Evolutionary conservation across 2,888 invertebrate species (phyloP).

Genomic region (Elegia similella): DNA sequence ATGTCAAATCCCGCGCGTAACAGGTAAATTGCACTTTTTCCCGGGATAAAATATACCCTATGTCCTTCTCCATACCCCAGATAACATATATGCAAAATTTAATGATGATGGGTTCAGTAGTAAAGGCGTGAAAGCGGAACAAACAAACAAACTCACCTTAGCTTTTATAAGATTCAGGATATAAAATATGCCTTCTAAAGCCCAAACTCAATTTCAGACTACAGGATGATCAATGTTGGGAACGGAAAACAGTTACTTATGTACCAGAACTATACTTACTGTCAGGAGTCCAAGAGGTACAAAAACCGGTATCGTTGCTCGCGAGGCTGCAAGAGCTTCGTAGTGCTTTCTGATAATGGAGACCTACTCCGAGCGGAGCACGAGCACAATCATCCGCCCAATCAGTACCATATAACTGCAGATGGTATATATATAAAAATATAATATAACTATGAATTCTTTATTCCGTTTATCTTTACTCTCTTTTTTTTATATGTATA

Average conservation of each 20-base stretch:
- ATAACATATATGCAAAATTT: too few species aligned
- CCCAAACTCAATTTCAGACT: slow-evolving; percentile 8
- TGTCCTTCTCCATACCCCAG: too few species aligned
- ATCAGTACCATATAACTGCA: background rate
- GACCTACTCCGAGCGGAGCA: slow-evolving; percentile 12
- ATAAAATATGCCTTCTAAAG: background rate
- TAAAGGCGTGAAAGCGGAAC: too few species aligned
- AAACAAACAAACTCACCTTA: too few species aligned
- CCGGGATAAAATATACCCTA: too few species aligned
- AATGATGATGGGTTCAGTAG: too few species aligned
- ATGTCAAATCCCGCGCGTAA: too few species aligned
- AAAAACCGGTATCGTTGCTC: slow-evolving; percentile 25
- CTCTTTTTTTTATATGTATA: too few species aligned
- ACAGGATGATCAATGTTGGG: slow-evolving; percentile 17
- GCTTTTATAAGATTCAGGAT: too few species aligned
- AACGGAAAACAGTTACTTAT: slow-evolving; percentile 30
- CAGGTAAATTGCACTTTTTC: too few species aligned
- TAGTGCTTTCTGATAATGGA: slow-evolving; percentile 19
- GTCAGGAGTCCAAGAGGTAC: background rate
- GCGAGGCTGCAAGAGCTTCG: slow-evolving; percentile 25
- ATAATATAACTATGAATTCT: background rate
- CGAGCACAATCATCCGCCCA: slow-evolving; percentile 17
- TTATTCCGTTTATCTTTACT: too few species aligned
- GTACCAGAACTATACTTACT: slow-evolving; percentile 30
- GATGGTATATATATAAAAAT: slow-evolving; percentile 1